These are phyloP conservation scores for Rhinoraja longicauda DNA, from an alignment of 2,797 vertebrate species.

Conservation along the genomic window DNA sequence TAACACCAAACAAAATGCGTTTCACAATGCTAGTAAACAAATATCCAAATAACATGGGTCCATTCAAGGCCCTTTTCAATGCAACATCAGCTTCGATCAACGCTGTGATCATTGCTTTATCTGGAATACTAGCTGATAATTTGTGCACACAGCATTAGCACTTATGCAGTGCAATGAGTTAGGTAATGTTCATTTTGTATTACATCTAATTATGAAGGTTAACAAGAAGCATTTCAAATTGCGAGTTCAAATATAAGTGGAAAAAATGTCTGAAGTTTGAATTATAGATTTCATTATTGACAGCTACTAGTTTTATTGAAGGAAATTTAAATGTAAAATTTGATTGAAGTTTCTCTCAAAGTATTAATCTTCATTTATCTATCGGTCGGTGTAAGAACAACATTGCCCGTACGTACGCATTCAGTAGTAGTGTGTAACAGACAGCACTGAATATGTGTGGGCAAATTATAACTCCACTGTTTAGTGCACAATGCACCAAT, in stretches of 20 bases:
- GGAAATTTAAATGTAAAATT: background rate
- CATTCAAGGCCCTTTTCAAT: constrained; percentile 42
- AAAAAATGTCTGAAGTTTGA: background rate
- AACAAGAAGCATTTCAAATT: background rate
- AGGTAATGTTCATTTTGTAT: too few species aligned
- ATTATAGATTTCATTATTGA: background rate
- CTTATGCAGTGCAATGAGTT: background rate
- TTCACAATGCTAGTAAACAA: constrained; percentile 37
- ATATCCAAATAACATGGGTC: constrained; percentile 49
- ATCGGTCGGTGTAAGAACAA: background rate
- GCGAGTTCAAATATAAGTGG: background rate
- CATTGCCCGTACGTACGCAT: background rate
- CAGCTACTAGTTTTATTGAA: background rate
- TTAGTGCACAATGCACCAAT: too few species aligned
- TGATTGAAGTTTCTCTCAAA: background rate
- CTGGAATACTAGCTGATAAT: too few species aligned
- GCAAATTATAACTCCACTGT: background rate
- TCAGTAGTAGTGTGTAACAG: background rate
- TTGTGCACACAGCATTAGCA: background rate
- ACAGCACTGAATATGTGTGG: background rate
- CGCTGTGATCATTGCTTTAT: background rate
- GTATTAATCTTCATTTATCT: background rate
- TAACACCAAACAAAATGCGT: constrained; percentile 44
- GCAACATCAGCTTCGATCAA: background rate
- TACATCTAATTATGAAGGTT: too few species aligned